Evolutionary conservation across 2,888 invertebrate genomes (phyloP), one percentile per base, ranked within the genome.

Genomic region (Adineta ricciae): DNA sequence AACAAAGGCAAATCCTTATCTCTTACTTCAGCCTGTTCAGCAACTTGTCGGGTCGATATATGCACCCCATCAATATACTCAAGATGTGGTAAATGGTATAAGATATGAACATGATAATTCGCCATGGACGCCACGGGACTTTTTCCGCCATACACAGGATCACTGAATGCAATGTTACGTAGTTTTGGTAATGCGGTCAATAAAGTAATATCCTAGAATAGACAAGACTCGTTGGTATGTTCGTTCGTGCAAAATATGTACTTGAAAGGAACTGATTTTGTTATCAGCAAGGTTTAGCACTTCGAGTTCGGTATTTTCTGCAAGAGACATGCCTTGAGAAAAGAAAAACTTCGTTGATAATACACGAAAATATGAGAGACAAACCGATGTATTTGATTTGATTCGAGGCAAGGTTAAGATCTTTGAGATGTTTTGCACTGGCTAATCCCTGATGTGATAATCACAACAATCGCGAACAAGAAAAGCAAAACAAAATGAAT

Each of bases 41-140:
- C 88, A 72, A 90, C 88, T 27, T 88, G 87, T 85, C 89, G 89
- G 73, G 87, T 87, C n/a, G 88, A 87, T 84, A 90, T 88, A 86
- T 90, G 89, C 73, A 89, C 88, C 9, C 88, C 88, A 87, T 90
- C 90, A 24, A 90, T 88, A 52, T 87, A 87, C 36, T 86, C 84
- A 32, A 90, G 88, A 32, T 87, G 86, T 8, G 90, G 90, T 27
- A 90, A 88, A 86, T 90, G 90, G 86, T 89, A 90, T 38, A 90
- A 87, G 16, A 90, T 87, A 87, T 90, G 89, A 1, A 89, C 89
- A 56, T 89, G 88, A 87, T 90, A 90, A 87, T 90, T 90, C 87
- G 89, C 90, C 86, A 90, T 87, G 73, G 88, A 87, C 83, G 89
- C 88, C 36, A 89, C 90, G 9, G 90, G 90, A 73, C 88, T 88